Evolutionary conservation across 2,888 invertebrate species (phyloP).

Genomic region (Trachelus troglodyta): DNA sequence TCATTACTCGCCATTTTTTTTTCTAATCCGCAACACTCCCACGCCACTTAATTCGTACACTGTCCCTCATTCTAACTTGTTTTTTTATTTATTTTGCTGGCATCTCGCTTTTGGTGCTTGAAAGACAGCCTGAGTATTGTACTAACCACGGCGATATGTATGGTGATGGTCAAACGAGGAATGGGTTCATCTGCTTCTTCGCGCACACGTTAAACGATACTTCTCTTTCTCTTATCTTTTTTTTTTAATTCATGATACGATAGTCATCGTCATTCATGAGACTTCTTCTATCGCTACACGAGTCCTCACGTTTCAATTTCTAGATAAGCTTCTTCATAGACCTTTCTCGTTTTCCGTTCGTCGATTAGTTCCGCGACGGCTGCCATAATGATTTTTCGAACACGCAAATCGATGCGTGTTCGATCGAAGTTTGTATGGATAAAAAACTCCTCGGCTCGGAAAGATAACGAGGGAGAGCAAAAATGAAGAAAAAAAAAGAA

Average conservation of each 20-base stretch:
- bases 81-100: not conserved
- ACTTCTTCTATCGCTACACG: not conserved
- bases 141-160: not conserved
- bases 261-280: not conserved
- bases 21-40: not conserved
- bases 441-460: not conserved
- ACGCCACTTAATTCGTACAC: not conserved
- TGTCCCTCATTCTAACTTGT: not conserved
- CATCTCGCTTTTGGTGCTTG: slow-evolving; percentile 8
- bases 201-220: not conserved
- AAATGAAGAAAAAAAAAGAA: not conserved
- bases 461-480: not conserved
- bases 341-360: not conserved
- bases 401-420: too few relatives aligned
- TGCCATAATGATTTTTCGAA: not conserved
- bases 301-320: not conserved
- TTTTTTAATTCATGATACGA: not conserved
- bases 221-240: not conserved
- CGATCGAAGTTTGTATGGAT: not conserved
- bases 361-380: too few relatives aligned
- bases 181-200: slow-evolving; percentile 3
- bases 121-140: not conserved
- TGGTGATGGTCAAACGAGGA: slow-evolving; percentile 4
- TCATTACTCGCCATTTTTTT: not conserved
- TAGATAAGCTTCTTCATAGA: not conserved